Base-by-base conservation (phyloP, 2,888 invertebrate genomes). In the Polydrusus tereticollis region DNA sequence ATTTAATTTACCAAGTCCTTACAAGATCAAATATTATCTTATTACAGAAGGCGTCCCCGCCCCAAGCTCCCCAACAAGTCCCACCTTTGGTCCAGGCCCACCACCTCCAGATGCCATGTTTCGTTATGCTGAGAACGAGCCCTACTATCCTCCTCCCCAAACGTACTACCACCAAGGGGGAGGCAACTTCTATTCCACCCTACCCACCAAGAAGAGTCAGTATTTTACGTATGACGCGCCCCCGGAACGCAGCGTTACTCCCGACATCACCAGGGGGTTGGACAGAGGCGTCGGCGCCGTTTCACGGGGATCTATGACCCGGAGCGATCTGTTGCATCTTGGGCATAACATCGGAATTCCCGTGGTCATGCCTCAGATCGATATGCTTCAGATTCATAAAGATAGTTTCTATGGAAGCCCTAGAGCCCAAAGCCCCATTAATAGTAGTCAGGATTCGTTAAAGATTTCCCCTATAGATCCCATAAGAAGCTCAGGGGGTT, bases 391-490 rank as follows among this genome's bases (percentile, higher is more conserved):
- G 1, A 43, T 60, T 26, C 41, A 45, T 14, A 43, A 29, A 4
- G 60, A 26, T 10, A 8, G 10, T 45, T 60, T 60, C 12, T 58
- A 67, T 33, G 67, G 26, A 4, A 67, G 47, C 29, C 26, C 38
- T n/a, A 52, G 55, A 18, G 26, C 60, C 10, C 58, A 41, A n/a
- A 71, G 65, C 29, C 75, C 77, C 14, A 75, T 5, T 10, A 29
- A 62, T 75, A 36, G 58, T 41, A 47, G 69, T 2, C 75, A 86
- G 62, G 87, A 88, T 64, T 87, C 88, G 0, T 85, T 89, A 14
- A 88, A 86, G 83, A 89, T 92, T 82, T 92, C 92, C 47, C 92
- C 92, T 6, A 91, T 92, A 76, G 91, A 91, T 83, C 91, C 91
- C 3, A 55, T 65, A 29, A 85, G 90, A 73, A 88, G 87, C 77